phyloP scores from a whole-genome alignment of 2,888 invertebrate species.

The Athrips mouffetella region DNA sequence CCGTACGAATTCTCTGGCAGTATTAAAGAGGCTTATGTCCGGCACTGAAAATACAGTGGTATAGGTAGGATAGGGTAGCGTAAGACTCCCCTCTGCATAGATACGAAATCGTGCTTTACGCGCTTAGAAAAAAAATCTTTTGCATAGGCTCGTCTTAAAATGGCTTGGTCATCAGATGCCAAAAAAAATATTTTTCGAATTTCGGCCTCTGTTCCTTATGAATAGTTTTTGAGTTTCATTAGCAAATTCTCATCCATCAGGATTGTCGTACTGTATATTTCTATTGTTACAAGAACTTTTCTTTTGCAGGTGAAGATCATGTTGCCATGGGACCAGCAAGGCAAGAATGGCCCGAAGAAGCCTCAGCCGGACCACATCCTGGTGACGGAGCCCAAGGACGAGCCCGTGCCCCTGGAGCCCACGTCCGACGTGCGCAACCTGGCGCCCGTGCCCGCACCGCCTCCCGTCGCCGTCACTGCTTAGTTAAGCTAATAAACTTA shows the following conservation, averaged over 20 bases:
- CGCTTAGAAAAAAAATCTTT: no score
- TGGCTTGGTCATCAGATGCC: background rate
- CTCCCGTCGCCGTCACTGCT: conserved; percentile 54
- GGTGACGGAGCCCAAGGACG: conserved; percentile 98
- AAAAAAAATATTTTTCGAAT: background rate
- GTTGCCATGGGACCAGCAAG: conserved; percentile 98
- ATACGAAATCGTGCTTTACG: no score
- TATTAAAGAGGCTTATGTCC: no score
- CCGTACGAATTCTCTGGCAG: no score
- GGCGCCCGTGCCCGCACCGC: conserved; percentile 78
- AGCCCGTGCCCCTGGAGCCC: conserved; percentile 84
- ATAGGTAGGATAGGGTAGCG: no score
- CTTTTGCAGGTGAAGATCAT: conserved; percentile 94
- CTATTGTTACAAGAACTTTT: conserved; percentile 37
- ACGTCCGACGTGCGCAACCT: conserved; percentile 86
- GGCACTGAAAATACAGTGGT: no score
- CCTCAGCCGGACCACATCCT: conserved; percentile 98
- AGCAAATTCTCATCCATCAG: no score
- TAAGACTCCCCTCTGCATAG: no score
- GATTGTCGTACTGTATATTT: no score
- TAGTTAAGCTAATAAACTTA: conserved; percentile 55
- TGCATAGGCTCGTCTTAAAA: conserved; percentile 49
- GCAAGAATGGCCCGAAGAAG: conserved; percentile 98
- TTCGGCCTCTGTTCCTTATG: no score
- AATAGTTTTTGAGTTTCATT: no score